Base-by-base conservation (phyloP, 1,140 invertebrate genomes). In the Bradysia coprophila region DNA sequence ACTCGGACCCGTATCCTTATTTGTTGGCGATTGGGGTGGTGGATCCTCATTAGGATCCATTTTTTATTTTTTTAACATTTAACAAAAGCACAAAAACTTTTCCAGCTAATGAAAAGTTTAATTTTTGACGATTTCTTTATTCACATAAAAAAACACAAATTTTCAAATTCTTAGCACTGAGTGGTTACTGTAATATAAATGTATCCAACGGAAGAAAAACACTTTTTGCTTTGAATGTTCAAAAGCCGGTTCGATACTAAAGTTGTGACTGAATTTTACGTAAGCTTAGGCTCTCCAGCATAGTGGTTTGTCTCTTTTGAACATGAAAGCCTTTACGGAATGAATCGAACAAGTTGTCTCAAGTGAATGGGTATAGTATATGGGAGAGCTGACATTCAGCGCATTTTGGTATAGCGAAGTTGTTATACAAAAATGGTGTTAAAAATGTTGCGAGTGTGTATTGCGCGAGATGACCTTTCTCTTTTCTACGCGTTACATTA, bases 171-270 rank as follows among this genome's bases (percentile, higher is more conserved):
- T 28, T 13, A 28, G n/a, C n/a, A n/a, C n/a, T n/a, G n/a, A n/a
- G n/a, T n/a, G n/a, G n/a, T n/a, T n/a, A n/a, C n/a, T n/a, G n/a
- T n/a, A n/a, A n/a, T n/a, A n/a, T n/a, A n/a, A n/a, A n/a, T n/a
- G n/a, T n/a, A 19, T 22, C 11, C 21, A n/a, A 22, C 21, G 21
- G 16, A 15, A 16, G 20, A 21, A 20, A 13, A 22, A 22, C n/a
- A 40, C 21, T 8, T 20, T 39, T 9, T 9, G 10, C 19, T 50
- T 49, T 48, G 47, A 44, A 54, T 51, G 56, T 28, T 28, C 13
- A 8, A 58, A 58, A 58, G 56, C 56, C 56, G 56, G 56, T 56
- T 58, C 56, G 56, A 56, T 56, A 58, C 56, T 58, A 47, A 58
- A 36, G 9, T 20, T 10, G 19, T 8, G 9, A 39, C 18, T 39